These are phyloP conservation scores for Coilia nasus DNA, from an alignment of 2,797 vertebrate species.

Conservation along the genomic window DNA sequence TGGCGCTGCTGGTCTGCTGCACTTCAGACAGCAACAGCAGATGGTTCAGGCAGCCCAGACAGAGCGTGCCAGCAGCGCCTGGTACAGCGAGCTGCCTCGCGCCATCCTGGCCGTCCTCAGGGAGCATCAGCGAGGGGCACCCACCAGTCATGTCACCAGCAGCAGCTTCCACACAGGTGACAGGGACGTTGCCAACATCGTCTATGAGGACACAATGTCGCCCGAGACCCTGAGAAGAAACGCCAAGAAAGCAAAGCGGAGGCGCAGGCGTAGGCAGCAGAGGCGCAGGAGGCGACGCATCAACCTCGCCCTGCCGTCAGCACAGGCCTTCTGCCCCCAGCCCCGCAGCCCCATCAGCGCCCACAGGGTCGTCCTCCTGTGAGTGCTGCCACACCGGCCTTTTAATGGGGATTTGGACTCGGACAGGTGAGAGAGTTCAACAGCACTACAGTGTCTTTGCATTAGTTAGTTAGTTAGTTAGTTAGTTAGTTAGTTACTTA, in stretches of 20 bases:
- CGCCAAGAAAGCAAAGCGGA: neutral
- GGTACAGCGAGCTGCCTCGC: neutral
- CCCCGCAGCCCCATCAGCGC: neutral
- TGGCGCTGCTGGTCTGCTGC: neutral
- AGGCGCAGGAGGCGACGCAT: neutral
- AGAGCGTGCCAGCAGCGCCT: neutral
- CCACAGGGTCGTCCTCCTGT: neutral
- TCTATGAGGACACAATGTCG: neutral
- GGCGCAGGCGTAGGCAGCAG: neutral
- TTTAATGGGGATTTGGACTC: neutral
- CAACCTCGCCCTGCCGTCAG: neutral
- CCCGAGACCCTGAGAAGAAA: neutral
- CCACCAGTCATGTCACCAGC: neutral
- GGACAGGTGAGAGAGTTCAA: neutral
- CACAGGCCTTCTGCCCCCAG: neutral
- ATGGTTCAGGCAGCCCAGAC: neutral
- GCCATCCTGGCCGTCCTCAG: neutral
- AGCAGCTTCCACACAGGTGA: no score
- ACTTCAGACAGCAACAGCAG: neutral
- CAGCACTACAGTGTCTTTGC: no score
- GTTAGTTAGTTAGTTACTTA: no score
- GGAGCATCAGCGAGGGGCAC: neutral
- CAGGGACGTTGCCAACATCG: neutral
- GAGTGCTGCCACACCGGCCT: neutral
- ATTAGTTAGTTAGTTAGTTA: no score